phyloP scores from a whole-genome alignment of 2,113 vertebrate species.

The Labrus mixtus region DNA sequence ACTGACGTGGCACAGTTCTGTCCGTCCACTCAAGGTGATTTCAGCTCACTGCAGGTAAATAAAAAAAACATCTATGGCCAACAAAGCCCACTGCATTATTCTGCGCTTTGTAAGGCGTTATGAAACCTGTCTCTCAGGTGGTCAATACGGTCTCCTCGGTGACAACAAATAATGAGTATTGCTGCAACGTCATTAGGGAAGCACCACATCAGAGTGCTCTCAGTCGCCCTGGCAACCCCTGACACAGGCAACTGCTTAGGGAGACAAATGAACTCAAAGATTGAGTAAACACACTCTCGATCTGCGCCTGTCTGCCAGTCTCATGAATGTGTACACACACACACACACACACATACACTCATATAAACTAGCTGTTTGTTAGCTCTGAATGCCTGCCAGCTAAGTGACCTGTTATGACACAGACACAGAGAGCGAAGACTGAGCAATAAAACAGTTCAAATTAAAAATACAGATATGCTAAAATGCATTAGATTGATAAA shows the following conservation, averaged over 20 bases:
- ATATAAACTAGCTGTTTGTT: conserved; percentile 3
- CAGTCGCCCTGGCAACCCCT: conserved; percentile 62
- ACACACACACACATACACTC: conserved; percentile 15
- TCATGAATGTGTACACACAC: not conserved
- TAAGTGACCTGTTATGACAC: conserved; percentile 22
- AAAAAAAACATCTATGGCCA: not conserved
- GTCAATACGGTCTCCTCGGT: conserved; percentile 61
- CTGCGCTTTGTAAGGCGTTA: conserved; percentile 9
- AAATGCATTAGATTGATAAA: not conserved
- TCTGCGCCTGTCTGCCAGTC: conserved; percentile 11
- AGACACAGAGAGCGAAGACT: not conserved
- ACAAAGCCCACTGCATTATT: conserved; percentile 5
- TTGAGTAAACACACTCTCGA: conserved; percentile 56
- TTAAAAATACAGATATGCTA: not conserved
- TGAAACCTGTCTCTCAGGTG: conserved; percentile 18
- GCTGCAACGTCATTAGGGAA: conserved; percentile 47
- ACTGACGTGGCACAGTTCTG: not conserved
- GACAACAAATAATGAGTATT: conserved; percentile 22
- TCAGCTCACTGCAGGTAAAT: not conserved
- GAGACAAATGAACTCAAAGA: conserved; percentile 41
- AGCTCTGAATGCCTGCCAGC: not conserved
- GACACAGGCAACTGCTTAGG: conserved; percentile 56
- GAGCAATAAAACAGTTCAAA: not conserved
- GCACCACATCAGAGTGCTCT: conserved; percentile 33
- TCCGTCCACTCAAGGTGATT: not conserved